Evolutionary conservation across 2,113 vertebrate genomes (phyloP), one percentile per base, ranked within the genome.

Genomic region (Brachirus orientalis): DNA sequence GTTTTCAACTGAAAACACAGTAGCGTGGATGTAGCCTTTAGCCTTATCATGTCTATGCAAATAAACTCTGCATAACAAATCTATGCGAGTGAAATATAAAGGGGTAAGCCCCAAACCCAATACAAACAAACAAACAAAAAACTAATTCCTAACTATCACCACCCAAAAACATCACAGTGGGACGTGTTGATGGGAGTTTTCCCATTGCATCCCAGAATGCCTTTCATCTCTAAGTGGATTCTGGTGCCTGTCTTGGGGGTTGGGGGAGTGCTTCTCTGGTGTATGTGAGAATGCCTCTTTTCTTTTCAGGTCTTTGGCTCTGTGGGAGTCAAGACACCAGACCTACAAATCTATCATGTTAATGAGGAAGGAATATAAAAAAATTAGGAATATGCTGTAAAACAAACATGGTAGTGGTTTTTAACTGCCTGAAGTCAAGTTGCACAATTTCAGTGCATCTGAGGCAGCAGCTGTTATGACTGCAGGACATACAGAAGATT

Each of bases 221-320:
- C 80, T 88, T 87, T 91, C 73, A 84, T 86, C 72, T 88, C 70
- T 77, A 78, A 83, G 67, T 68, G 52, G 80, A 82, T 81, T 61
- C 83, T 85, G 68, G 54, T 77, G 83, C 66, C 72, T 84, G 80
- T 81, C 58, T 84, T 77, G 47, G 82, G 83, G 87, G 85, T 81
- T 79, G 78, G 86, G 83, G 75, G 57, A 81, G 82, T 67, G 66
- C 75, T 86, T 57, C 66, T 78, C 65, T 82, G 80, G 80, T 85
- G 54, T 83, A 81, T 80, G 79, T 69, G 70, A 88, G 86, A 90
- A 87, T 79, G 84, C 75, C 75, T 80, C 76, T 86, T 89, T 89
- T 89, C 83, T 80, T 79, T 77, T 83, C 87, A 76, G 73, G 74
- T 87, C 88, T 81, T 76, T 69, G 77, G 80, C 81, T 78, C 72